phyloP scores from a whole-genome alignment of 2,797 vertebrate species.

The Ambastaia sidthimunki region DNA sequence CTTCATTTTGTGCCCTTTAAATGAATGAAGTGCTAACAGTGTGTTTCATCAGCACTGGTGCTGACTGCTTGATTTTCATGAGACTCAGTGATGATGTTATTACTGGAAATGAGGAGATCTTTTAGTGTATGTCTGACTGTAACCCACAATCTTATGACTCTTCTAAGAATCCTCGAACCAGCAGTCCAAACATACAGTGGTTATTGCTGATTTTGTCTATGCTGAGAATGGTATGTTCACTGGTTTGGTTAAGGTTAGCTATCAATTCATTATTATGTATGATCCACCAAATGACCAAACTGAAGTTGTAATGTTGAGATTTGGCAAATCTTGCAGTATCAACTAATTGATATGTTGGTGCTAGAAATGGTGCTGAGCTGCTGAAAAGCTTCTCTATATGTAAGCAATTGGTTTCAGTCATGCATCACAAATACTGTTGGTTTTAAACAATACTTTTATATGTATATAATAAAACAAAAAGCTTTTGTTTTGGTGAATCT shows the following conservation, averaged over 20 bases:
- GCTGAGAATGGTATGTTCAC: not conserved
- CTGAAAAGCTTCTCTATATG: no score
- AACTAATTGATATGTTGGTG: not conserved
- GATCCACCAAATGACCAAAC: not conserved
- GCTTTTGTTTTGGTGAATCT: slow-evolving; percentile 3
- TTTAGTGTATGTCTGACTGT: slow-evolving; percentile 10
- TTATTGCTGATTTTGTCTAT: not conserved
- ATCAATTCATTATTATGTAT: not conserved
- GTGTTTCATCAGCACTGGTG: not conserved
- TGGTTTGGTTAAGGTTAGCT: not conserved
- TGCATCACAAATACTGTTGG: slow-evolving; percentile 3
- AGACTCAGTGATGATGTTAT: slow-evolving; percentile 17
- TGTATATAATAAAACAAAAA: not conserved
- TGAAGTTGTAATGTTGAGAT: not conserved
- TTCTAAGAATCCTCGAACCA: slow-evolving; percentile 1
- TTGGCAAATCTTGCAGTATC: not conserved
- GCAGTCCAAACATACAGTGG: no score
- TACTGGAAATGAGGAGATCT: not conserved
- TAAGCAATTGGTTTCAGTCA: not conserved
- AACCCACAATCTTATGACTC: not conserved
- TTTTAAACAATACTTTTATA: not conserved
- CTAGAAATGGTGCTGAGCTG: not conserved
- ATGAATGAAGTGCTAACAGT: slow-evolving; percentile 16
- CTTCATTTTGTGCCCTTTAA: slow-evolving; percentile 8
- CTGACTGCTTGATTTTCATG: slow-evolving; percentile 33